These are phyloP conservation scores for Pterocles orientalis DNA, from an alignment of 2,113 vertebrate genomes.

Conservation along the genomic window DNA sequence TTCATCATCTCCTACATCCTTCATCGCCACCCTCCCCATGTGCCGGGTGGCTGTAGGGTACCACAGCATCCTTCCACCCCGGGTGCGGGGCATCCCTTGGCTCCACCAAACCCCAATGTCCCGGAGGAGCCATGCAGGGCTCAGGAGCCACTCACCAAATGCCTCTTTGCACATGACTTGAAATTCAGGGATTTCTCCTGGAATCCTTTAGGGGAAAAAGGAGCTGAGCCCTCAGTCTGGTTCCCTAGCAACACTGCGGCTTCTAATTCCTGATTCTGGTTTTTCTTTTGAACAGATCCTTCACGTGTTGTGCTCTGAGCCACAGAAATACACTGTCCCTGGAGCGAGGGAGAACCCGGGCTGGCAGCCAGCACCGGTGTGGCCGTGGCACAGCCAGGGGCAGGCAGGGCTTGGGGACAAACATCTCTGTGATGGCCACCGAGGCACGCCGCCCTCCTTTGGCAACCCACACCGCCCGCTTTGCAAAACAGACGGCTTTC, in stretches of 20 bases:
- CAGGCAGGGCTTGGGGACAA: neutral
- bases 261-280: neutral
- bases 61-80: neutral
- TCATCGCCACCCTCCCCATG: neutral
- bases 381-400: neutral
- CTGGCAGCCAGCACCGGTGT: rapidly evolving
- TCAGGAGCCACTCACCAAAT: neutral
- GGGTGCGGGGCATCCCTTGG: neutral
- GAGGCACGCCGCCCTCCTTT: neutral
- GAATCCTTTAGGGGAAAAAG: neutral
- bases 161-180: neutral
- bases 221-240: neutral
- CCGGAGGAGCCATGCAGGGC: neutral
- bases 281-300: neutral
- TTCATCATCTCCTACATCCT: no score
- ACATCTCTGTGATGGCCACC: rapidly evolving
- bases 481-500: neutral
- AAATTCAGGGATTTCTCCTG: conserved; percentile 26
- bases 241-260: conserved; percentile 62
- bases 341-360: neutral
- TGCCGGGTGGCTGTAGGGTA: neutral
- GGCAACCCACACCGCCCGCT: neutral
- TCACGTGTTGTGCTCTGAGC: neutral
- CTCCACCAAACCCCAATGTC: neutral
- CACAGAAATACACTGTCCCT: neutral